Evolutionary conservation across 2,797 vertebrate species (phyloP), one percentile per base, ranked within the genome.

Genomic region (Enteromius viviparus): DNA sequence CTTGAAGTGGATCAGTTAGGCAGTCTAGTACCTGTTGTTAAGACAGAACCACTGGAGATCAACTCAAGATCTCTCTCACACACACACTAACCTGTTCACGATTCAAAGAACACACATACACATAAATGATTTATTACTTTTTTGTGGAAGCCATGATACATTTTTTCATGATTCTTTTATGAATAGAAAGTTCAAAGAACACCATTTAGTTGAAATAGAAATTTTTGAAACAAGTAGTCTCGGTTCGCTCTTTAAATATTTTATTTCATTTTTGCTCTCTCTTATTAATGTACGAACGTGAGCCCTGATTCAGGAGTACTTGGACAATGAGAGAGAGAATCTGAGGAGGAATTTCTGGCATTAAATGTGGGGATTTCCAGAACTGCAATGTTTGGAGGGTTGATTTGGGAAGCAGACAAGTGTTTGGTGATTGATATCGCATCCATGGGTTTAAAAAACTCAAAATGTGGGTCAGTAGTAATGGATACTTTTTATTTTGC

Each of bases 31-130:
- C 60, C 26, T 53, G 72, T 29, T 53, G 72, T 29, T 62, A 51
- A 23, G 3, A 60, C n/a, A 71, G 29, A 83, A 51, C 64, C 26
- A 49, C 81, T 58, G 45, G 71, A 82, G 74, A 64, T 64, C 29
- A 8, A 32, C 23, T 62, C 60, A 29, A 62, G 12, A 32, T 51
- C 47, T 71, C 68, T 64, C 70, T 66, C 42, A 26, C 60, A 53
- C 60, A 53, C 60, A 74, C 26, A 49, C 55, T 34, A 70, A 74
- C 62, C 45, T 82, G 79, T 71, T 40, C 45, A 32, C 49, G 26
- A 26, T 60, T 76, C 51, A 55, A 53, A 34, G 19, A 34, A 53
- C 21, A 7, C 11, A 9, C 29, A 75, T 32, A 71, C 42, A 21
- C 7, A 7, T 74, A 7, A 12, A 11, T 74, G 7, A 4, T 53